Evolutionary conservation across 1,140 invertebrate species (phyloP), one percentile per base, ranked within the genome.

Genomic region (Drosophila lacertosa): DNA sequence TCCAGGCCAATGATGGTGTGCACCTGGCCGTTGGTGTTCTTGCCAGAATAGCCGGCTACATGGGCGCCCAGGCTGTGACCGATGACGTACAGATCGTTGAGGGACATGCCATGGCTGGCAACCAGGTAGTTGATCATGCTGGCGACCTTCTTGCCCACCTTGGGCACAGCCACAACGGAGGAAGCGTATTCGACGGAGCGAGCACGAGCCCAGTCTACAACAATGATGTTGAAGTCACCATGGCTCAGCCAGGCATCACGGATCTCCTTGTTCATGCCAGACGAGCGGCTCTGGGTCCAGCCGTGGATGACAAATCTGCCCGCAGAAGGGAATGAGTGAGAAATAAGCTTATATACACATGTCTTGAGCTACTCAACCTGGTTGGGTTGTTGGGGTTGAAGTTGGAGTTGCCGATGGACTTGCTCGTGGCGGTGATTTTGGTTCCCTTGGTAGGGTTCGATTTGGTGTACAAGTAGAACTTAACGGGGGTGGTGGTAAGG

Each of bases 171-270:
- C 39, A 72, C 22, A 1, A 79, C 74, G 0, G 94, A 92, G 22
- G 92, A 91, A 7, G 92, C 73, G 18, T 93, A 93, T 39, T 93
- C 93, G 3, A 92, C 82, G 33, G 92, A 91, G 10, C 80, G 72
- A 35, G 88, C 89, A 3, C 91, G 78, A 6, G 91, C 92, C 95
- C 95, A 96, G 67, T 95, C 94, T 0, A 96, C 92, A 18, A 93
- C 90, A 62, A 96, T 93, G 16, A 93, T 93, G 51, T 91, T 90
- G 54, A 60, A 89, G 64, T 95, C 92, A 2, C 90, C 92, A 3
- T 75, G 74, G 20, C 80, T 68, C 5, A 95, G 81, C 88, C 94
- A 95, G 42, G 93, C 94, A 35, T 64, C 64, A 26, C 77, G 64
- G 32, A 91, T 83, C 15, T 71, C 33, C 62, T 63, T 67, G 66